Evolutionary conservation across 2,797 vertebrate genomes (phyloP).

Genomic region (Oryzias dopingdopingensis): DNA sequence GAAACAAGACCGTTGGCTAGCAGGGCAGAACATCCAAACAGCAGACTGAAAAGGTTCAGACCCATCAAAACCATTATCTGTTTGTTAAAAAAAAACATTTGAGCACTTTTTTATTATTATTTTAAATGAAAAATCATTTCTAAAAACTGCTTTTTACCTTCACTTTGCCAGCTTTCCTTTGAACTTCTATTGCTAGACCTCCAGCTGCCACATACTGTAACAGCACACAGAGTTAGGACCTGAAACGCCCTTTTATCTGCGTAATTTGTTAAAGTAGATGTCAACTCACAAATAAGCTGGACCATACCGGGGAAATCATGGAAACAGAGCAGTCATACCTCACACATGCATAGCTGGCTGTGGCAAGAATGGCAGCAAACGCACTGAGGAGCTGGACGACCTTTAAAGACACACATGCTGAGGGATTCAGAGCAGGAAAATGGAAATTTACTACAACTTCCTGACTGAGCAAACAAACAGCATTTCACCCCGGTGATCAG

Average conservation of each 20-base stretch:
- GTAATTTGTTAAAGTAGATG: conserved; percentile 1
- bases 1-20: conserved; percentile 57
- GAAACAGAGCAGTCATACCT: conserved; percentile 69
- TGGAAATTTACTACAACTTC: no score
- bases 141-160: conserved; percentile 53
- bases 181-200: conserved; percentile 61
- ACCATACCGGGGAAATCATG: conserved; percentile 71
- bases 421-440: no score
- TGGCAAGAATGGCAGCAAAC: conserved; percentile 61
- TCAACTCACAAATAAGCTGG: conserved; percentile 70
- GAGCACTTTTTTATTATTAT: neutral
- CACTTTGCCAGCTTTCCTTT: conserved; percentile 67
- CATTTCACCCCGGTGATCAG: conserved; percentile 71
- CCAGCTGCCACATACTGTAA: conserved; percentile 73
- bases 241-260: neutral
- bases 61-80: conserved; percentile 70
- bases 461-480: neutral
- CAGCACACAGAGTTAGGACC: conserved; percentile 21
- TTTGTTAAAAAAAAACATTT: conserved; percentile 3
- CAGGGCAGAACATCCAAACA: conserved; percentile 67
- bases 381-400: conserved; percentile 70
- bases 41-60: conserved; percentile 67
- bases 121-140: neutral
- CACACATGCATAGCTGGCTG: conserved; percentile 68
- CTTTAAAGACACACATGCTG: conserved; percentile 36